phyloP scores from a whole-genome alignment of 2,888 invertebrate genomes.

The Alloplasta piceator region DNA sequence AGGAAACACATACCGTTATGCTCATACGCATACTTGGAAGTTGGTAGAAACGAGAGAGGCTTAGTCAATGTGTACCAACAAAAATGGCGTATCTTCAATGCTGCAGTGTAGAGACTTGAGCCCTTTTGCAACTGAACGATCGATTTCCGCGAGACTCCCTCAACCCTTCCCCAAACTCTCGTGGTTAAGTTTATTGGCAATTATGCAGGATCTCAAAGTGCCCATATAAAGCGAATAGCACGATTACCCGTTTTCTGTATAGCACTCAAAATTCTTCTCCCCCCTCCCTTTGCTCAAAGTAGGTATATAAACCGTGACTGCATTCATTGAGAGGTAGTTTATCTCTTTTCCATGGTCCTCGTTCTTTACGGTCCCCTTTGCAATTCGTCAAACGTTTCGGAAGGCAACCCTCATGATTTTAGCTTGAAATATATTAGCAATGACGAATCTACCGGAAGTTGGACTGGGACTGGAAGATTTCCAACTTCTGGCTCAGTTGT shows the following conservation, averaged over 20 bases:
- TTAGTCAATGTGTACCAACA: too few relatives aligned
- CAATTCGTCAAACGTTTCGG: constrained; percentile 23
- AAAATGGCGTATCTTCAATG: too few relatives aligned
- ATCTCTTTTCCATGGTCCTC: constrained; percentile 18
- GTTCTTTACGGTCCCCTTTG: background rate
- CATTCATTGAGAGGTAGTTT: background rate
- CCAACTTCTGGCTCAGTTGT: too few relatives aligned
- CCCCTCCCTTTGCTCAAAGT: constrained; percentile 7
- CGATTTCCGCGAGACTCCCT: background rate
- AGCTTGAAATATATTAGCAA: too few relatives aligned
- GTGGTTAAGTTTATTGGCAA: constrained; percentile 61
- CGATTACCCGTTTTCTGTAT: constrained; percentile 47
- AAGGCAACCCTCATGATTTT: background rate
- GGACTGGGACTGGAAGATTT: too few relatives aligned
- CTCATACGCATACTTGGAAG: background rate
- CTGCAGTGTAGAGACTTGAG: too few relatives aligned
- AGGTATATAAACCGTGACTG: constrained; percentile 34
- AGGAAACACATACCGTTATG: background rate
- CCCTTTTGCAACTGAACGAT: too few relatives aligned
- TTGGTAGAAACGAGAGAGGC: background rate
- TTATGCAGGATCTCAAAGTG: constrained; percentile 49
- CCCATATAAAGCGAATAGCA: constrained; percentile 49
- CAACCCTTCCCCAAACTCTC: constrained; percentile 16
- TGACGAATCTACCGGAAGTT: too few relatives aligned
- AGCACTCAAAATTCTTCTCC: constrained; percentile 36